Percentiles rank a stretch among this genome's conserved stretches.
These are phyloP conservation scores for Hemiprocne comata DNA, from an alignment of 2,113 vertebrate species.

Conservation along the genomic window DNA sequence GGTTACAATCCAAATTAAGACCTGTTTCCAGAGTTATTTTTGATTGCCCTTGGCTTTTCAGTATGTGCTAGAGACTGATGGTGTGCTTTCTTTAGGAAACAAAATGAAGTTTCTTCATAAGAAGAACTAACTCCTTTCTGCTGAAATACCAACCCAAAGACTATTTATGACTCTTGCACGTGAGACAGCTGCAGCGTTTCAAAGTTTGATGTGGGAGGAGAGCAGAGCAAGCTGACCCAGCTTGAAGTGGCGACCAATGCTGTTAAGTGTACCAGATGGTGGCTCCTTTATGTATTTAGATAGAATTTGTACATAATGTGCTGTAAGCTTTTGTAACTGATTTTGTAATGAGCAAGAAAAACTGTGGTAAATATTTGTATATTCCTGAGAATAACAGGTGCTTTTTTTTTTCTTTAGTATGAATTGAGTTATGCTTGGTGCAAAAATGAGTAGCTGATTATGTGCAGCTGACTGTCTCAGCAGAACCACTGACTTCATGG, in stretches of 20 bases:
- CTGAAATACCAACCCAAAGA: neutral
- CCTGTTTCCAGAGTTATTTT: neutral
- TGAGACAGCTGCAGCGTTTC: neutral
- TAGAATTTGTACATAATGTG: constrained; percentile 81
- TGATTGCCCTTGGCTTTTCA: neutral
- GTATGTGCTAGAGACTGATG: neutral
- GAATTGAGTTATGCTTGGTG: constrained; percentile 72
- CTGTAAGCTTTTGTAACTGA: constrained; percentile 81
- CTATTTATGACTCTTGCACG: neutral
- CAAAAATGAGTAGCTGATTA: constrained; percentile 79
- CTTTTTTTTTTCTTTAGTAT: constrained; percentile 67
- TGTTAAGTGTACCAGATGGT: neutral
- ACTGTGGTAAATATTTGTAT: constrained; percentile 87
- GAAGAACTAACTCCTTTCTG: constrained; percentile 86
- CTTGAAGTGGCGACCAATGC: neutral
- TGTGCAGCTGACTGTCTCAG: constrained; percentile 83
- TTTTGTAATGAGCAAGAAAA: constrained; percentile 76
- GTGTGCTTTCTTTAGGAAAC: constrained; percentile 81
- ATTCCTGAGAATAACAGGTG: constrained; percentile 79
- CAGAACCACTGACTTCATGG: constrained; percentile 84
- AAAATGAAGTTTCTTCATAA: constrained; percentile 99
- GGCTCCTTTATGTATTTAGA: constrained; percentile 9
- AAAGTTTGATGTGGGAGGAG: neutral
- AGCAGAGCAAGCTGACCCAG: neutral
- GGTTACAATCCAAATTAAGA: no score